Evolutionary conservation across 2,113 vertebrate species (phyloP), one percentile per base, ranked within the genome.

Genomic region (Hypomesus transpacificus): DNA sequence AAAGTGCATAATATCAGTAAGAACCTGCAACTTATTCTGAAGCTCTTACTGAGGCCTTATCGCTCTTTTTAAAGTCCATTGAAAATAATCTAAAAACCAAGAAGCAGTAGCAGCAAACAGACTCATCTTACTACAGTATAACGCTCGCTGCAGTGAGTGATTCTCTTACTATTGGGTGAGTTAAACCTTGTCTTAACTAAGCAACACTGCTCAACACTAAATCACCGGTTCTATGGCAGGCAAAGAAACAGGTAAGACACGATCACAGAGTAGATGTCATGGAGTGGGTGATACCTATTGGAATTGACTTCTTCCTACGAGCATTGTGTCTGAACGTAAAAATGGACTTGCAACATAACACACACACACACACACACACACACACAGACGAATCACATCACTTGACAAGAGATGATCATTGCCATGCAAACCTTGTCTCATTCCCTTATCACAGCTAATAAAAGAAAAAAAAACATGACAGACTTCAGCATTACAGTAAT

Each of bases 1-100:
- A 89, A 91, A 90, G 89, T 90, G 89, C 87, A 89, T 87, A 82
- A 85, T 78, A 81, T 86, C 74, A 78, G 82, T 80, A 82, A 83
- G 76, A 87, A 82, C 74, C 76, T 34, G 28, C 54, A 79, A 85
- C 80, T 85, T 63, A 78, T 86, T 73, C 51, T 64, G 34, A 68
- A n/a, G 63, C 52, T 86, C 68, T 80, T 75, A 73, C 64, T 73
- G 81, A 86, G 69, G 73, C 78, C 81, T 80, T 79, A 82, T 73
- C 67, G 73, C 79, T 78, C 69, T 76, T 71, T 31, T 63, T 78
- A 66, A 79, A 72, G 69, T 84, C 71, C n/a, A 34, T 79, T 24
- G 76, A 77, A 80, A 84, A 84, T 83, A 79, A 46, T 7, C 28
- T 76, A 73, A 82, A 80, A 81, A 46, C 6, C 39, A 46, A 46